Evolutionary conservation across 2,113 vertebrate species (phyloP).

Genomic region (Elephas maximus): DNA sequence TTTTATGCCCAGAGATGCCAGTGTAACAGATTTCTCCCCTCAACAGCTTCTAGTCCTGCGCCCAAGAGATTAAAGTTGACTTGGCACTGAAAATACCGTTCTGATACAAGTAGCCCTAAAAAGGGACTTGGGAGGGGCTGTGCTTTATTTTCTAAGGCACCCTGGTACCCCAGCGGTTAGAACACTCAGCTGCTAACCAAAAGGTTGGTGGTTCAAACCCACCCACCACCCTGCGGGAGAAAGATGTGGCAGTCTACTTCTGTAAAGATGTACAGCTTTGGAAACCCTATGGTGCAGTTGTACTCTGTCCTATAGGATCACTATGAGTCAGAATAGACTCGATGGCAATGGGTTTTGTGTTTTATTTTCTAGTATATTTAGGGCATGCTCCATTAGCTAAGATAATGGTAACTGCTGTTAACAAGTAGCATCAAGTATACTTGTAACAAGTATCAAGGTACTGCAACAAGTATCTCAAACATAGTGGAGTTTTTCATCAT

Average conservation of each 20-base stretch:
- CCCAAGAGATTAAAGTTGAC: slow-evolving; percentile 33
- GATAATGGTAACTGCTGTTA: not conserved
- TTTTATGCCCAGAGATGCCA: not conserved
- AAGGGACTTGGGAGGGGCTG: not conserved
- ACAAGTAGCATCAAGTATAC: not conserved
- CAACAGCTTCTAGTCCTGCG: not conserved
- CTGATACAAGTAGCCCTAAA: not conserved
- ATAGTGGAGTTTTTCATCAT: not conserved
- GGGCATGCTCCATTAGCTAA: not conserved
- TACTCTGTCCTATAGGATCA: too few relatives aligned
- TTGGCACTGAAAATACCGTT: not conserved
- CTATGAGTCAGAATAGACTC: too few relatives aligned
- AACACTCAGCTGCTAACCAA: too few relatives aligned
- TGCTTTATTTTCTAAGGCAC: too few relatives aligned
- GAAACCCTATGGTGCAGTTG: too few relatives aligned
- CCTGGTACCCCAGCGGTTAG: too few relatives aligned
- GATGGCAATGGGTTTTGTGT: not conserved
- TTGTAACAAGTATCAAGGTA: not conserved
- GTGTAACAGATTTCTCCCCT: not conserved
- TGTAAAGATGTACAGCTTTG: too few relatives aligned
- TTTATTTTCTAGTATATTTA: slow-evolving; percentile 46
- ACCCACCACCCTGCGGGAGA: too few relatives aligned
- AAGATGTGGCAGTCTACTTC: too few relatives aligned
- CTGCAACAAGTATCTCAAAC: not conserved
- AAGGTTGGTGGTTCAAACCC: too few relatives aligned